A percentile compares a stretch with the other conserved stretches of the same genome.
Evolutionary conservation across 2,888 invertebrate genomes (phyloP).

Genomic region (Biston stratarius): DNA sequence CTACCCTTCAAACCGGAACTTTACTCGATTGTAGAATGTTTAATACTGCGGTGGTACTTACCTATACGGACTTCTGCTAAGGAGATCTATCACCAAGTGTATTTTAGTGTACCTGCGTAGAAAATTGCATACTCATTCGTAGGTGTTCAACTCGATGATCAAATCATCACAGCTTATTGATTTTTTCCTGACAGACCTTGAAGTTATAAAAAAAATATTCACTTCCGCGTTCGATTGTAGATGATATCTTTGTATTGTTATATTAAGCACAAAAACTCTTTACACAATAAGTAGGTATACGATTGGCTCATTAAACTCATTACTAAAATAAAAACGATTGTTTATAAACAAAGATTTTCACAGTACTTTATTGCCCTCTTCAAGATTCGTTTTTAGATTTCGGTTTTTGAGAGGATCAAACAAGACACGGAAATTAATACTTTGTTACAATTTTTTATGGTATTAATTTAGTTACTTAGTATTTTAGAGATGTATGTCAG

Average conservation of each 20-base stretch:
- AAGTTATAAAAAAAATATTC: constrained; percentile 6
- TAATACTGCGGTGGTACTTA: too few species aligned
- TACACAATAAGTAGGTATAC: constrained; percentile 29
- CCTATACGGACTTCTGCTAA: too few species aligned
- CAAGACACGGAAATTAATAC: too few species aligned
- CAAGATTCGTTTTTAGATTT: constrained; percentile 9
- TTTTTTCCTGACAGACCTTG: constrained; percentile 44
- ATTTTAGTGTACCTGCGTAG: too few species aligned
- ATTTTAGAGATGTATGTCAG: too few species aligned
- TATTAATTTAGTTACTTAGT: background rate
- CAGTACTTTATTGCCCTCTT: constrained; percentile 2
- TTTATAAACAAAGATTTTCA: constrained; percentile 29
- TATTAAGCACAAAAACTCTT: constrained; percentile 36
- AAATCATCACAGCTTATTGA: constrained; percentile 28
- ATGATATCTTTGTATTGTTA: constrained; percentile 43
- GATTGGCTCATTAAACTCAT: constrained; percentile 31
- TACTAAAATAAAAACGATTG: constrained; percentile 26
- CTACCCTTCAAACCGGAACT: too few species aligned
- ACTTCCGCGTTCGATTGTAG: constrained; percentile 43
- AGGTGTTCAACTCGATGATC: background rate
- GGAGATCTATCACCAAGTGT: too few species aligned
- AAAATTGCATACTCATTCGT: too few species aligned
- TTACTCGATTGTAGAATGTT: too few species aligned
- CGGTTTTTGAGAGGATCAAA: constrained; percentile 3
- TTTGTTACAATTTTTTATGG: too few species aligned